Percentiles rank a stretch among this genome's conserved stretches.
Conservation (phyloP, 2,113 vertebrate species). For the Microcebus jonahi region DNA sequence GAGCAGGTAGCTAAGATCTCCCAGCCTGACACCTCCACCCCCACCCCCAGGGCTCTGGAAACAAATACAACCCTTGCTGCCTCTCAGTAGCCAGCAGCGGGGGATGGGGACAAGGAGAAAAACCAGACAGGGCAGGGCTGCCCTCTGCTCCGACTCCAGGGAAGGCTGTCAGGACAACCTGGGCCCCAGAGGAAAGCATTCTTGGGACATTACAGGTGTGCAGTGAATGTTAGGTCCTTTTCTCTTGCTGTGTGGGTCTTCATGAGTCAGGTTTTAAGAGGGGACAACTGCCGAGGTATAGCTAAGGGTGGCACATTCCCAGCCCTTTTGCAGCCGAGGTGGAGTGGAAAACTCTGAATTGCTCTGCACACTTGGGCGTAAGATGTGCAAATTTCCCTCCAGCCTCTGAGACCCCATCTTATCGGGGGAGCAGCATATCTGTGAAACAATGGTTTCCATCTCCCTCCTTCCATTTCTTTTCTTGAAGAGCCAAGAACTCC, state of each 20-base stretch:
- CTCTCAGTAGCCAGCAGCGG: background rate
- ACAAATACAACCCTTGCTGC: background rate
- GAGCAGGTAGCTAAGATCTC: background rate
- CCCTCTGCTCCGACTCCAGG: background rate
- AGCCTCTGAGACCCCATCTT: background rate
- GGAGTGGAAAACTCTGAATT: background rate
- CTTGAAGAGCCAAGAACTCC: slow-evolving; percentile 8
- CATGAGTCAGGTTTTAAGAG: background rate
- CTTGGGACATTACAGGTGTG: background rate
- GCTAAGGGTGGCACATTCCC: background rate
- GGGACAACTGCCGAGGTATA: background rate
- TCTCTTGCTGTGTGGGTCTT: background rate
- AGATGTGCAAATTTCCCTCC: background rate
- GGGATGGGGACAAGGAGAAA: background rate
- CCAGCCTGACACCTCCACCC: background rate
- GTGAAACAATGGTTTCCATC: background rate
- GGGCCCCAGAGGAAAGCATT: background rate
- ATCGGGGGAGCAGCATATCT: background rate
- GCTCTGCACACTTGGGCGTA: background rate
- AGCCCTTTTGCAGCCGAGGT: background rate
- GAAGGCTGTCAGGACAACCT: background rate
- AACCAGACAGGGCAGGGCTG: background rate
- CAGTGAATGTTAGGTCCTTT: background rate
- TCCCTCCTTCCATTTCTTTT: background rate
- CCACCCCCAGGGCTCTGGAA: background rate